Evolutionary conservation across 2,888 invertebrate genomes (phyloP).

Genomic region (Polydrusus cervinus): DNA sequence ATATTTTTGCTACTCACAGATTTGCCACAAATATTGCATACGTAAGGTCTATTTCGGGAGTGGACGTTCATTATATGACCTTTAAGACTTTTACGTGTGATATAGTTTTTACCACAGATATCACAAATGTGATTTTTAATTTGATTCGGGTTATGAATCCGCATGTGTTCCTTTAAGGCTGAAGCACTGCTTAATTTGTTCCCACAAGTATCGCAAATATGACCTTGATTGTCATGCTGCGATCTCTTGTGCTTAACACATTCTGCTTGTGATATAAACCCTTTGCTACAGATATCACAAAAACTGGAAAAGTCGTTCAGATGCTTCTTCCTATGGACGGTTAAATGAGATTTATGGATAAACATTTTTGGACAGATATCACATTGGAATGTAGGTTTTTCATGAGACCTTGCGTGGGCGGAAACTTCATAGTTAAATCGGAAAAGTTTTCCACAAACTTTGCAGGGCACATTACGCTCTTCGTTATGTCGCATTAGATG

Average conservation of each 20-base stretch:
- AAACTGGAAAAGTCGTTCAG: conserved; percentile 68
- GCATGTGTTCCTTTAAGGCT: conserved; percentile 63
- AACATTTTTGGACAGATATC: conserved; percentile 77
- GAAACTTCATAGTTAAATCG: conserved; percentile 66
- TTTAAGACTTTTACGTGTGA: conserved; percentile 66
- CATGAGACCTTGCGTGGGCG: conserved; percentile 74
- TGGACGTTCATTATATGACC: conserved; percentile 62
- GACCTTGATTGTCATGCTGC: conserved; percentile 62
- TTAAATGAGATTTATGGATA: conserved; percentile 76
- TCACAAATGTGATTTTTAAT: conserved; percentile 68
- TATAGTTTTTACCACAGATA: conserved; percentile 71
- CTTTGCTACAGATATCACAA: conserved; percentile 65
- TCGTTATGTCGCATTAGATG: conserved; percentile 67
- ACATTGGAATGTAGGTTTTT: conserved; percentile 75
- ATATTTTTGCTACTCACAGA: conserved; percentile 65
- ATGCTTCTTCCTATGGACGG: conserved; percentile 76
- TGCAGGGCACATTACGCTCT: conserved; percentile 64
- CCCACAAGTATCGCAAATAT: conserved; percentile 64
- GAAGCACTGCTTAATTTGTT: conserved; percentile 60
- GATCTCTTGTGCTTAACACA: conserved; percentile 63
- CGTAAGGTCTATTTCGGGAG: conserved; percentile 60
- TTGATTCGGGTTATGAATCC: conserved; percentile 62
- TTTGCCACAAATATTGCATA: conserved; percentile 68
- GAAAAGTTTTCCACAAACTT: conserved; percentile 66
- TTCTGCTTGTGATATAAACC: conserved; percentile 63